Evolutionary conservation across 1,140 invertebrate genomes (phyloP).

Genomic region (Hycleus phaleratus): DNA sequence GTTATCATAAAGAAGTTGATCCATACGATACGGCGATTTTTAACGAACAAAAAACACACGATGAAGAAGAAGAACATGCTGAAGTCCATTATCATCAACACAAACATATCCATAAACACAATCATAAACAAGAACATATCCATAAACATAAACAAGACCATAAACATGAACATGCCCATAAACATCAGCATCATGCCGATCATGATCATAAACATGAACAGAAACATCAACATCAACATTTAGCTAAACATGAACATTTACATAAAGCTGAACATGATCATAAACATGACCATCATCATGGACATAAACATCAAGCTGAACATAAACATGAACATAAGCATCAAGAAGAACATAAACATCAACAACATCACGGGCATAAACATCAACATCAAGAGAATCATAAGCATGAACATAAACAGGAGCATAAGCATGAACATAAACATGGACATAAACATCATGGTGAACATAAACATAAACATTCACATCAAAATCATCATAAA

Average conservation of each 20-base stretch:
- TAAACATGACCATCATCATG: slow-evolving; percentile 19
- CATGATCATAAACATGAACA: slow-evolving; percentile 13
- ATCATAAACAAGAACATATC: slow-evolving; percentile 25
- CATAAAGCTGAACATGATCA: slow-evolving; percentile 16
- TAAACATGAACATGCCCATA: slow-evolving; percentile 22
- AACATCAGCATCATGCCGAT: slow-evolving; percentile 15
- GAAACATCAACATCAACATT: slow-evolving; percentile 6
- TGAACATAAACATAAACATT: slow-evolving; percentile 16
- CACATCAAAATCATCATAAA: slow-evolving; percentile 15
- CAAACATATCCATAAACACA: slow-evolving; percentile 26
- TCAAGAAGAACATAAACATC: slow-evolving; percentile 12
- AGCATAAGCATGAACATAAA: slow-evolving; percentile 16
- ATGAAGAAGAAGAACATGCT: slow-evolving; percentile 18
- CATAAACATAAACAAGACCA: slow-evolving; percentile 23
- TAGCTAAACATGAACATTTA: slow-evolving; percentile 15
- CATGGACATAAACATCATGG: slow-evolving; percentile 9
- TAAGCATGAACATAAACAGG: slow-evolving; percentile 9
- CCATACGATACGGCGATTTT: slow-evolving; percentile 17
- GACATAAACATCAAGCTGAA: slow-evolving; percentile 18
- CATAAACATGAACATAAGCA: slow-evolving; percentile 21
- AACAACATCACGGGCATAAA: slow-evolving; percentile 15
- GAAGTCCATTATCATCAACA: slow-evolving; percentile 28
- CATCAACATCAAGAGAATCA: slow-evolving; percentile 9
- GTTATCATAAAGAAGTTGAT: slow-evolving; percentile 23
- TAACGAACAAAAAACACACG: slow-evolving; percentile 6